Percentiles rank a stretch among this genome's conserved stretches.
phyloP scores from a whole-genome alignment of 2,888 invertebrate genomes.

The Leptopilina drosophilae region DNA sequence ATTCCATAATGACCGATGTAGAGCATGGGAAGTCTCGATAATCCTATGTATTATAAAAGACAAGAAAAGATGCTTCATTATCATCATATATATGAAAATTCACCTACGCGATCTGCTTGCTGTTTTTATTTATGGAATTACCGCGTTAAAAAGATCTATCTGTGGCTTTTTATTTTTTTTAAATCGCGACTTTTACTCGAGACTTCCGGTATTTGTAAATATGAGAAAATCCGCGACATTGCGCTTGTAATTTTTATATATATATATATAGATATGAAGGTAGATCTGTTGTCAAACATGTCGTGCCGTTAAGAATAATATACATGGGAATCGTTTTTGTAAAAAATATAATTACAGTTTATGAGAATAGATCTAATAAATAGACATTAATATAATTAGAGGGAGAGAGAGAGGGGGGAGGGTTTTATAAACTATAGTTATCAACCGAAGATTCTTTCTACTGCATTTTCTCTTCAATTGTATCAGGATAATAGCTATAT shows the following conservation, averaged over 20 bases:
- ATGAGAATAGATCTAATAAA: constrained; percentile 36
- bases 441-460: too few species aligned
- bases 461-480: too few species aligned
- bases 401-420: background rate
- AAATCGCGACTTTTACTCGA: constrained; percentile 43
- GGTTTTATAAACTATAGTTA: too few species aligned
- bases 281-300: constrained; percentile 17
- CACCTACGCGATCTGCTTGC: constrained; percentile 60
- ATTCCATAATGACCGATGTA: constrained; percentile 75
- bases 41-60: constrained; percentile 74
- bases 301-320: constrained; percentile 11
- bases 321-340: background rate
- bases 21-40: constrained; percentile 76
- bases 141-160: constrained; percentile 63
- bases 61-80: constrained; percentile 68
- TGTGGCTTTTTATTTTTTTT: constrained; percentile 57
- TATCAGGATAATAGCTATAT: too few species aligned
- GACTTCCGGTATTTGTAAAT: constrained; percentile 42
- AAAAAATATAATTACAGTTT: constrained; percentile 25
- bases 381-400: constrained; percentile 26
- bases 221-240: constrained; percentile 38
- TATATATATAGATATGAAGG: background rate
- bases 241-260: constrained; percentile 2
- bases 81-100: constrained; percentile 55
- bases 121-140: constrained; percentile 70